phyloP scores from a whole-genome alignment of 2,797 vertebrate species.

The Tachyglossus aculeatus region DNA sequence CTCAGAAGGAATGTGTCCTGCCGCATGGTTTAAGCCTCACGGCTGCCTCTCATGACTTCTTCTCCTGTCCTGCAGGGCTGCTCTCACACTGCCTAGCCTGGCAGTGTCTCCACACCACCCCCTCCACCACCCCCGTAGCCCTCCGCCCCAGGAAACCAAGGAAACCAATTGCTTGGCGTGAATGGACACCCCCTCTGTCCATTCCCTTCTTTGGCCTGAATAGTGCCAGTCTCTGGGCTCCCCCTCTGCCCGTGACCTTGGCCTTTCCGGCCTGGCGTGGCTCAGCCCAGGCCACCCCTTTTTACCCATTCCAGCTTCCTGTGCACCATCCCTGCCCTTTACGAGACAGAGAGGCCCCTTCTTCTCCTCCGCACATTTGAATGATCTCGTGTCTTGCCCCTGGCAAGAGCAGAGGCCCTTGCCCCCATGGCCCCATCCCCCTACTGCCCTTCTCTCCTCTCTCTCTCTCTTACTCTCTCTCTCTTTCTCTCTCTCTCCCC shows the following conservation, averaged over 20 bases:
- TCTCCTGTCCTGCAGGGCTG: too few species aligned
- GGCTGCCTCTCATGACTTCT: too few species aligned
- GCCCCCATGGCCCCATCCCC: neutral
- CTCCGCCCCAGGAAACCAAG: too few species aligned
- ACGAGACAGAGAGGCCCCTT: constrained; percentile 39
- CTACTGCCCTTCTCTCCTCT: neutral
- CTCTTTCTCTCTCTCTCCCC: neutral
- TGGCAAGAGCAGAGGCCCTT: neutral
- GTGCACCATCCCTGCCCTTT: constrained; percentile 53
- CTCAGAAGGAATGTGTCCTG: too few species aligned
- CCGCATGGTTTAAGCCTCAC: too few species aligned
- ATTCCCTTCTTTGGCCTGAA: constrained; percentile 6
- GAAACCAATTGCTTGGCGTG: too few species aligned
- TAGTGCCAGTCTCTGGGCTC: neutral
- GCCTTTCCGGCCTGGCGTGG: too few species aligned
- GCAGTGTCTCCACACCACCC: too few species aligned
- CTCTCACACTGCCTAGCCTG: too few species aligned
- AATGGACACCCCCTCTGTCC: neutral
- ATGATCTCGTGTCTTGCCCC: constrained; percentile 11
- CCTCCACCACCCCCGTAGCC: too few species aligned
- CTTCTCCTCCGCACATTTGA: neutral
- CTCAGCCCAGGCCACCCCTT: constrained; percentile 18
- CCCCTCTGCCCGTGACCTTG: constrained; percentile 47
- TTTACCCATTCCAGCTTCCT: neutral
- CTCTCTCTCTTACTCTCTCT: neutral